Evolutionary conservation across 37 sponge, comb jelly and placozoan species (phyloP).

Genomic region (Petrosia ficiformis): DNA sequence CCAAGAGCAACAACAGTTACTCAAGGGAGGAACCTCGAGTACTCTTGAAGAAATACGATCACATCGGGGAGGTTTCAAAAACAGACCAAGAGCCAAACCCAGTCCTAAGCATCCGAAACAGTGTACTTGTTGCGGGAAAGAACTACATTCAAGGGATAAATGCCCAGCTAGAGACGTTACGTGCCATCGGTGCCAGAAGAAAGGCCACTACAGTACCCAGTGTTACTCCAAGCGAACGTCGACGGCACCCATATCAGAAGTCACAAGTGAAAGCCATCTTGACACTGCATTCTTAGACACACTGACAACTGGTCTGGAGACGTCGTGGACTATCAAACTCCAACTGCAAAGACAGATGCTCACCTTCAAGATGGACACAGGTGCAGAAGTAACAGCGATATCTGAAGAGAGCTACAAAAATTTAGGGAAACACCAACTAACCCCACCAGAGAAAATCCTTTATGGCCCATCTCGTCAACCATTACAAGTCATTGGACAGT

Average conservation of each 20-base stretch:
- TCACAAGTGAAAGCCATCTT: too few species aligned
- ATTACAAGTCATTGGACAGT: too few species aligned
- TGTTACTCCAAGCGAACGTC: not conserved
- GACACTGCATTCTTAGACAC: not conserved
- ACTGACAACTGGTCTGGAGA: too few species aligned
- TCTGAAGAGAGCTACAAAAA: too few species aligned
- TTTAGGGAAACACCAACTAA: too few species aligned
- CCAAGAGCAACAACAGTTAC: conserved; percentile 9
- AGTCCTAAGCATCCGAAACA: not conserved
- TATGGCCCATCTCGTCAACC: too few species aligned
- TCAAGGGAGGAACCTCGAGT: not conserved
- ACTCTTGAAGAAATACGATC: not conserved
- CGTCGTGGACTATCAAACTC: too few species aligned
- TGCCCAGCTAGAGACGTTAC: too few species aligned
- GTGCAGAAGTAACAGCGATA: conserved; percentile 24
- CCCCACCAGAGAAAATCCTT: too few species aligned
- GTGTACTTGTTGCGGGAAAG: too few species aligned
- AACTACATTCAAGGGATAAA: not conserved
- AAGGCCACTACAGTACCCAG: conserved; percentile 28
- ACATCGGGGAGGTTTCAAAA: too few species aligned
- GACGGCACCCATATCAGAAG: too few species aligned
- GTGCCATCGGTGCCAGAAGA: conserved; percentile 9
- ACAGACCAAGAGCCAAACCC: not conserved
- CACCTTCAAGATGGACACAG: conserved; percentile 15
- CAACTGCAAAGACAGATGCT: not conserved